These are phyloP conservation scores for Gila orcuttii DNA, from an alignment of 2,113 vertebrate genomes.

Conservation along the genomic window DNA sequence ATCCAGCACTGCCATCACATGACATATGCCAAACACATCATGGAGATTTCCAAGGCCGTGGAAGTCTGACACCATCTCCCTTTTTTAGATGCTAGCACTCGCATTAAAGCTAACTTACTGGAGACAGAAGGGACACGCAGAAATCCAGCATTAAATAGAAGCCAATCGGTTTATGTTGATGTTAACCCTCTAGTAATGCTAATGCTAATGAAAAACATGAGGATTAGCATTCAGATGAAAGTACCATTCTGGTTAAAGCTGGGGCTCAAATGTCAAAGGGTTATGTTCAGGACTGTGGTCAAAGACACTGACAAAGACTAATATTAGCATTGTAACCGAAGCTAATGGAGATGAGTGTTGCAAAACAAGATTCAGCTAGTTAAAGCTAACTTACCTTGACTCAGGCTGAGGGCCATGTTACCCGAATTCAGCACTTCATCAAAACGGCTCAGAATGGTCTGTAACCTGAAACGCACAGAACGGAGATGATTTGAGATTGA, in stretches of 20 bases:
- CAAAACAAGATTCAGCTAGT: not conserved
- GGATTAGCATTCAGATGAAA: constrained; percentile 29
- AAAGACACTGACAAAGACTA: constrained; percentile 22
- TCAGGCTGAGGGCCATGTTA: constrained; percentile 87
- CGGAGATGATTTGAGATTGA: not conserved
- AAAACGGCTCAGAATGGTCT: constrained; percentile 90
- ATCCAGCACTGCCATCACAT: constrained; percentile 24
- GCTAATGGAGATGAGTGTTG: not conserved
- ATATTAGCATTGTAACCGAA: constrained; percentile 27
- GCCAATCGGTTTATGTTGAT: constrained; percentile 1
- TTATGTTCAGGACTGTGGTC: not conserved
- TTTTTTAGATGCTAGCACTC: constrained; percentile 31
- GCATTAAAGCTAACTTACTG: constrained; percentile 1
- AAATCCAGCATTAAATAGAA: constrained; percentile 11
- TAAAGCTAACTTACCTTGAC: constrained; percentile 83
- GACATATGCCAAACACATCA: constrained; percentile 38
- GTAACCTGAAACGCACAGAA: constrained; percentile 80
- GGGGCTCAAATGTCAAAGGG: constrained; percentile 18
- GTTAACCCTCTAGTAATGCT: constrained; percentile 24
- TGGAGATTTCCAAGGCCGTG: constrained; percentile 33
- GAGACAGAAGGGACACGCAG: not conserved
- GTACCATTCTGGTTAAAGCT: not conserved
- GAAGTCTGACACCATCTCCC: constrained; percentile 35
- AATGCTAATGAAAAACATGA: constrained; percentile 8
- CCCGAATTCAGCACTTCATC: constrained; percentile 93